These are phyloP conservation scores for Daktulosphaira vitifoliae DNA, from an alignment of 1,140 invertebrate genomes.

Conservation along the genomic window DNA sequence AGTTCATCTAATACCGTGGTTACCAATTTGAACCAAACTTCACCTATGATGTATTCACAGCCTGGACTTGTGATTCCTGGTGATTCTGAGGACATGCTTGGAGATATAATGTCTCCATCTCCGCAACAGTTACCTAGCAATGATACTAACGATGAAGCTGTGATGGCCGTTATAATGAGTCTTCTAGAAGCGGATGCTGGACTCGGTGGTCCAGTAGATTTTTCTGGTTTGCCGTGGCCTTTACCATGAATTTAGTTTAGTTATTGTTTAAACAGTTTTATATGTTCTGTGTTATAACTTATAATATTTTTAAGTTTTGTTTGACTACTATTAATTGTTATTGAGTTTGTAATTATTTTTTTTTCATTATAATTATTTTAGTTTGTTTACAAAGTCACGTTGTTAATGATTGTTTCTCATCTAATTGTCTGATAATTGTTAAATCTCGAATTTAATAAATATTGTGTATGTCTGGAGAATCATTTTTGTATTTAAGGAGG, in stretches of 20 bases:
- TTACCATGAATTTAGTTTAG: constrained; percentile 62
- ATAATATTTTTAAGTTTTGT: too few species aligned
- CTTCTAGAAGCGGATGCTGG: constrained; percentile 70
- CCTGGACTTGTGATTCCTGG: constrained; percentile 22
- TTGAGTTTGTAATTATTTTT: too few species aligned
- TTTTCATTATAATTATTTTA: not conserved
- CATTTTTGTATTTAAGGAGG: not conserved
- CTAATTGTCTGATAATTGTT: not conserved
- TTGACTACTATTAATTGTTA: too few species aligned
- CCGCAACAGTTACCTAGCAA: constrained; percentile 45
- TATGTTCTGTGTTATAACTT: too few species aligned
- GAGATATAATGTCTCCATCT: constrained; percentile 51
- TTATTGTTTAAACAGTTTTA: too few species aligned
- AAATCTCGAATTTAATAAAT: not conserved
- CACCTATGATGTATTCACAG: not conserved
- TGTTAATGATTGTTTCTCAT: not conserved
- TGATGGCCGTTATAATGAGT: constrained; percentile 89
- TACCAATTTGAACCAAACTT: constrained; percentile 39
- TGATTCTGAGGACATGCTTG: constrained; percentile 51
- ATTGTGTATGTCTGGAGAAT: not conserved
- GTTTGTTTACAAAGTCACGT: not conserved
- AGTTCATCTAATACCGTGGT: constrained; percentile 41
- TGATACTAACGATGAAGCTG: constrained; percentile 78
- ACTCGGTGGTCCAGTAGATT: constrained; percentile 71
- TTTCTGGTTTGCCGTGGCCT: constrained; percentile 78